Conservation (phyloP, 1,140 invertebrate genomes). For the Drosophila guanche region DNA sequence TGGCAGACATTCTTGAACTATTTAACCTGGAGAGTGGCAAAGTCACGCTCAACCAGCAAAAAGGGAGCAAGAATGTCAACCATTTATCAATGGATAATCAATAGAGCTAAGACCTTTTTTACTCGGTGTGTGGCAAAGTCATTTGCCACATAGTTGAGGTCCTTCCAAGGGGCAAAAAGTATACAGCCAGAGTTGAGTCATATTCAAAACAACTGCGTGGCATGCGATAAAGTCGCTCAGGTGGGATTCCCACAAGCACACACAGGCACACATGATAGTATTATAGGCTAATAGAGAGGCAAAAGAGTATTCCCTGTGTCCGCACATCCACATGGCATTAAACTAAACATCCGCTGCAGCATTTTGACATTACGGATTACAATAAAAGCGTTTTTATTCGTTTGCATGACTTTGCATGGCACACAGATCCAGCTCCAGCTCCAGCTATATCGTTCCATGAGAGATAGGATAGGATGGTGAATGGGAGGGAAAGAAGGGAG, state of each 20-base stretch:
- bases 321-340: slow-evolving; percentile 22
- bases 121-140: slow-evolving; percentile 1
- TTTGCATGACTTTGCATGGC: slow-evolving; percentile 56
- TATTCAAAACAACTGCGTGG: slow-evolving; percentile 61
- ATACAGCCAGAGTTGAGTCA: neutral
- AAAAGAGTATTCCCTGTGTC: slow-evolving; percentile 10
- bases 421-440: slow-evolving; percentile 2
- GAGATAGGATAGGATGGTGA: neutral
- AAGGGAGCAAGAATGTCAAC: slow-evolving; percentile 49
- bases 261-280: slow-evolving; percentile 1
- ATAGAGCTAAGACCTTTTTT: slow-evolving; percentile 58
- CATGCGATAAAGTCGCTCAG: slow-evolving; percentile 71
- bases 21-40: slow-evolving; percentile 54
- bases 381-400: slow-evolving; percentile 79
- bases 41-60: slow-evolving; percentile 16
- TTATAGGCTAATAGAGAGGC: neutral
- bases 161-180: slow-evolving; percentile 1
- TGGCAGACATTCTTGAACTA: slow-evolving; percentile 75
- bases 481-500: neutral
- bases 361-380: slow-evolving; percentile 76
- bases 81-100: slow-evolving; percentile 81
- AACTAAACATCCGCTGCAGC: slow-evolving; percentile 67
- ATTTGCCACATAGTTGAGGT: slow-evolving; percentile 67
- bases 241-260: slow-evolving; percentile 33
- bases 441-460: neutral